Conservation (phyloP, 1,140 invertebrate species). For the Prorops nasuta region DNA sequence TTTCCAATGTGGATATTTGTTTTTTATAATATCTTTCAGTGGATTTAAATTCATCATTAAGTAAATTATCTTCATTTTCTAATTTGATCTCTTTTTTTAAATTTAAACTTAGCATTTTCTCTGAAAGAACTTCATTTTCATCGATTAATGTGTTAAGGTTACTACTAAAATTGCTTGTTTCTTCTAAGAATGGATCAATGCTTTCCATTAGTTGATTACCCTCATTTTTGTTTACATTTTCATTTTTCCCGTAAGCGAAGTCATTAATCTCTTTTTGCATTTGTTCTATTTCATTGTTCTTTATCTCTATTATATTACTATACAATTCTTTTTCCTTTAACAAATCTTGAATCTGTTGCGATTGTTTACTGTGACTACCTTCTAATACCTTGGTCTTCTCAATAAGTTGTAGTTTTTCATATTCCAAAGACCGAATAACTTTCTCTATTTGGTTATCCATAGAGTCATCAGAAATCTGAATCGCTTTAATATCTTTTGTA, state of each 20-base stretch:
- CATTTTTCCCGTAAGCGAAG: too few species aligned
- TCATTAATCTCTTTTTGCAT: slow-evolving; percentile 6
- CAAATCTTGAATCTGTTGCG: too few species aligned
- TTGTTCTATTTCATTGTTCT: neutral
- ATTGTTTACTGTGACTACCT: too few species aligned
- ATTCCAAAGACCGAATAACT: too few species aligned
- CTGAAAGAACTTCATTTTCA: too few species aligned
- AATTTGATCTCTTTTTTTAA: neutral
- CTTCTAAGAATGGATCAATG: neutral
- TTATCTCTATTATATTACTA: neutral
- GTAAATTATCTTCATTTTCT: slow-evolving; percentile 5
- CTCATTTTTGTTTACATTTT: too few species aligned
- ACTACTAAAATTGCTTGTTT: neutral
- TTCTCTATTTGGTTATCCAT: neutral
- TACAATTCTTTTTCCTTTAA: slow-evolving; percentile 1
- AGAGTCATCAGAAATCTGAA: neutral
- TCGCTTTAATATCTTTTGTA: neutral
- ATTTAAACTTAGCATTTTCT: slow-evolving; percentile 4
- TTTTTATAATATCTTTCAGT: slow-evolving; percentile 4
- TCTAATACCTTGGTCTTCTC: too few species aligned
- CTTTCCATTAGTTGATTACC: too few species aligned
- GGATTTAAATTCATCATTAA: slow-evolving; percentile 4
- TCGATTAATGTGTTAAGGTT: neutral
- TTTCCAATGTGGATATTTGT: too few species aligned
- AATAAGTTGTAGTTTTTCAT: too few species aligned